Base-by-base conservation (phyloP, 2,113 vertebrate genomes). In the Ameiurus melas region DNA sequence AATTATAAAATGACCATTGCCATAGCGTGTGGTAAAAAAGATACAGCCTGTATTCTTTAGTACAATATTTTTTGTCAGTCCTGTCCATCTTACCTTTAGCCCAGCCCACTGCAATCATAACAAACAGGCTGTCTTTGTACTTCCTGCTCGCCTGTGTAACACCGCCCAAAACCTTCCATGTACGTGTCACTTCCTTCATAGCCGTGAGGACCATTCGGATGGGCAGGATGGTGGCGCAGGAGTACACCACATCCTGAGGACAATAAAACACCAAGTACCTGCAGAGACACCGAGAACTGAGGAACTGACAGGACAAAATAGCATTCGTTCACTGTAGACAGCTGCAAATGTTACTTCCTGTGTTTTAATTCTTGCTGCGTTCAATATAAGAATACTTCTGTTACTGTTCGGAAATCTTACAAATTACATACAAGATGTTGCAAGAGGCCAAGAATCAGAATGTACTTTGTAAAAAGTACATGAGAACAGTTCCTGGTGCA, bases 261-360 rank as follows among this genome's bases (percentile, higher is more conserved):
- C 96, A 98, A 92, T 98, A 99, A 95, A 99, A 99, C 91, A 96
- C 89, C 33, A 99, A 91, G 91, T 98, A 99, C 98, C 98, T 99
- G 93, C 90, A 73, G 43, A 89, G 22, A 91, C 10, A 88, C 39
- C 60, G 1, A 84, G 19, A 80, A 71, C 39, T 19, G 30, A 75
- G 71, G 39, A 43, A 3, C 12, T 43, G 10, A 77, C 3, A 43
- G 36, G 9, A 77, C 5, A 27, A 51, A 73, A 78, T 13, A 27
- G 14, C 43, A 17, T 16, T n/a, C 25, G 6, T 51, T 80, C 3
- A 19, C 6, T 19, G 51, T 4, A 57, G 5, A 79, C 27, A 30
- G 77, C 43, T 51, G 13, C 2, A 51, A 78, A 16, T 27, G 12
- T 75, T 43, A 43, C 71, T 4, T 73, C 7, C 16, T 39, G 33